Percentiles rank a stretch among this genome's conserved stretches.
These are phyloP conservation scores for Manis pentadactyla DNA, from an alignment of 2,797 vertebrate species.

Conservation along the genomic window DNA sequence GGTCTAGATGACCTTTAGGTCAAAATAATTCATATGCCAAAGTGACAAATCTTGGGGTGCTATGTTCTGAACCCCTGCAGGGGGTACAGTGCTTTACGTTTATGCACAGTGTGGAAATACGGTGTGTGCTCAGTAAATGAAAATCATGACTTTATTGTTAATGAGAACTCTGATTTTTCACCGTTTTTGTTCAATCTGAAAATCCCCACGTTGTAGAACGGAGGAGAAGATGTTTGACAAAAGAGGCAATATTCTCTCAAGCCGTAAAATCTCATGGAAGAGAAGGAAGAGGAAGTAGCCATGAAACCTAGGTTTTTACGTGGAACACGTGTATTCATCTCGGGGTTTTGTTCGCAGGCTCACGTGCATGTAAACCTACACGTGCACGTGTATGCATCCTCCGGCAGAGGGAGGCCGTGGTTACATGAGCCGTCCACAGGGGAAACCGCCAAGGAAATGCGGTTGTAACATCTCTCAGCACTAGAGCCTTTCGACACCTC, in stretches of 20 bases:
- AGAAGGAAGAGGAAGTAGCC: not conserved
- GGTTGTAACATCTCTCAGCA: not conserved
- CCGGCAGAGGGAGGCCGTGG: not conserved
- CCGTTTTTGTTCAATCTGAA: conserved; percentile 39
- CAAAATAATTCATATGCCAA: not conserved
- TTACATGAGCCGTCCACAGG: not conserved
- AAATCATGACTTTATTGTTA: conserved; percentile 7
- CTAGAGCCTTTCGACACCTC: not conserved
- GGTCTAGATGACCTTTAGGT: not conserved
- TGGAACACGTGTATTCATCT: not conserved
- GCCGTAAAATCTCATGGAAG: not conserved
- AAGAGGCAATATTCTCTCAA: conserved; percentile 5
- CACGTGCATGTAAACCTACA: not conserved
- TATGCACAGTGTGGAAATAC: not conserved
- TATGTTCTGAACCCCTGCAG: not conserved
- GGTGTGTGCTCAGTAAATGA: not conserved
- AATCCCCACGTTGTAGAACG: not conserved
- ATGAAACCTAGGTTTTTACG: not conserved
- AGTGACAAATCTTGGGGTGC: not conserved
- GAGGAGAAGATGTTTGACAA: not conserved
- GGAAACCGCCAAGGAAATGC: not conserved
- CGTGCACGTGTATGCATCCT: not conserved
- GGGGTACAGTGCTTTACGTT: not conserved
- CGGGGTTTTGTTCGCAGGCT: not conserved
- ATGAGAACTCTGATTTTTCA: not conserved